These are phyloP conservation scores for Spilosoma lubricipeda DNA, from an alignment of 2,888 invertebrate genomes.

Conservation along the genomic window DNA sequence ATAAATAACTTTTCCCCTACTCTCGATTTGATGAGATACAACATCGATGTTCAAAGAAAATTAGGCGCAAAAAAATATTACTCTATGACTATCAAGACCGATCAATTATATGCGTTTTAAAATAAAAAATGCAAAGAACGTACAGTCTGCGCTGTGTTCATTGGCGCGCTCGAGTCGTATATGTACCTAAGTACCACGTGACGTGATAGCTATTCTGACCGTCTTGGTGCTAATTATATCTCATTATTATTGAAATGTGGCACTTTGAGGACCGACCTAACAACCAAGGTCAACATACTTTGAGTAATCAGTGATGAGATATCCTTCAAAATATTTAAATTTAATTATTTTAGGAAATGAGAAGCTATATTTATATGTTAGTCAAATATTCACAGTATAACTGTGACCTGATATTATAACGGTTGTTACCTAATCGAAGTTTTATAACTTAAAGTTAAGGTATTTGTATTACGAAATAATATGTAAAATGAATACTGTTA, in stretches of 20 bases:
- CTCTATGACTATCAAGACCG: neutral
- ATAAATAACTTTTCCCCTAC: neutral
- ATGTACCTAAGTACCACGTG: too few species aligned
- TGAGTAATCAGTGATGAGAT: conserved; percentile 35
- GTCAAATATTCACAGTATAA: neutral
- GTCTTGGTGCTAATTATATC: conserved; percentile 46
- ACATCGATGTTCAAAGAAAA: neutral
- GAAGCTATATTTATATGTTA: conserved; percentile 26
- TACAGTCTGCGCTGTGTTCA: conserved; percentile 17
- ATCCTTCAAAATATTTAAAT: conserved; percentile 56
- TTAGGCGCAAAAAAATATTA: neutral
- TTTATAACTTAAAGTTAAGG: neutral
- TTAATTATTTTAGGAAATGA: conserved; percentile 44
- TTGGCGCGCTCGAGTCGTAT: conserved; percentile 42
- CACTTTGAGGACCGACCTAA: conserved; percentile 40
- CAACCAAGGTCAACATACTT: conserved; percentile 57
- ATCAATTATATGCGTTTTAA: neutral
- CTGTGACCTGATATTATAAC: neutral
- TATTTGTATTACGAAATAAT: neutral
- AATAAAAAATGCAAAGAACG: conserved; percentile 11
- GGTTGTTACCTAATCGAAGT: neutral
- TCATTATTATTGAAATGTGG: conserved; percentile 39
- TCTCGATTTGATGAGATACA: neutral
- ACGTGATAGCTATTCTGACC: conserved; percentile 33
- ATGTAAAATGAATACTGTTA: neutral